These are phyloP conservation scores for Scomber scombrus DNA, from an alignment of 2,113 vertebrate genomes.

Conservation along the genomic window DNA sequence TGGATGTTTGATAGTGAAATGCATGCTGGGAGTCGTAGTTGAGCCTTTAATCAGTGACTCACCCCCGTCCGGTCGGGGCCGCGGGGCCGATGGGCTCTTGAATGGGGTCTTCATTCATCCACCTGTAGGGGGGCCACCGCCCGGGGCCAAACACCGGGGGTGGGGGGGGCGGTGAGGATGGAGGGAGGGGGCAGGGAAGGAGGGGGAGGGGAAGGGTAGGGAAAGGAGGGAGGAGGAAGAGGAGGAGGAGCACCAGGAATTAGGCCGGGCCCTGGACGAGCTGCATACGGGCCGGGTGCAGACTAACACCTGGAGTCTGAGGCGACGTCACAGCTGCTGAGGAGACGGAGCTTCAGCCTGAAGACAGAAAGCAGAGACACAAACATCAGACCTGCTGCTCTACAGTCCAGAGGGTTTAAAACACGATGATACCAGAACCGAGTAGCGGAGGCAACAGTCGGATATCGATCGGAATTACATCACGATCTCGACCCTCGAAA, in stretches of 20 bases:
- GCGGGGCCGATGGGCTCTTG: slow-evolving; percentile 92
- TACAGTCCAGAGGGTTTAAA: too few relatives aligned
- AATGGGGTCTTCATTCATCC: slow-evolving; percentile 99
- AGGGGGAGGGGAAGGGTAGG: slow-evolving; percentile 59
- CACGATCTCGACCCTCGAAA: too few relatives aligned
- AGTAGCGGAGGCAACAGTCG: too few relatives aligned
- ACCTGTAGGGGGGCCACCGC: slow-evolving; percentile 89
- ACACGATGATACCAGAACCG: too few relatives aligned
- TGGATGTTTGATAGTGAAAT: neutral
- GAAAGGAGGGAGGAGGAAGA: slow-evolving; percentile 28
- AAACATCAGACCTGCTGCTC: too few relatives aligned
- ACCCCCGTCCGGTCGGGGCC: slow-evolving; percentile 93
- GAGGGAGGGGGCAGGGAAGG: slow-evolving; percentile 25
- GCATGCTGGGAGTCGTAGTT: neutral
- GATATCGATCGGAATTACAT: too few relatives aligned
- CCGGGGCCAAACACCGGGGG: slow-evolving; percentile 81
- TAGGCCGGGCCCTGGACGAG: slow-evolving; percentile 40
- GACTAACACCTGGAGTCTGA: slow-evolving; percentile 47
- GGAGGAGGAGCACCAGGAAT: slow-evolving; percentile 57
- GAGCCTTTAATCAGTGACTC: slow-evolving; percentile 55
- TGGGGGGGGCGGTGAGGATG: neutral
- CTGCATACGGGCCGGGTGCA: slow-evolving; percentile 49
- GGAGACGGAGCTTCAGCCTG: slow-evolving; percentile 19
- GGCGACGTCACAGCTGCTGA: slow-evolving; percentile 12
- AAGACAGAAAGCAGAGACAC: neutral